Evolutionary conservation across 2,113 vertebrate genomes (phyloP).

Genomic region (Mohoua ochrocephala): DNA sequence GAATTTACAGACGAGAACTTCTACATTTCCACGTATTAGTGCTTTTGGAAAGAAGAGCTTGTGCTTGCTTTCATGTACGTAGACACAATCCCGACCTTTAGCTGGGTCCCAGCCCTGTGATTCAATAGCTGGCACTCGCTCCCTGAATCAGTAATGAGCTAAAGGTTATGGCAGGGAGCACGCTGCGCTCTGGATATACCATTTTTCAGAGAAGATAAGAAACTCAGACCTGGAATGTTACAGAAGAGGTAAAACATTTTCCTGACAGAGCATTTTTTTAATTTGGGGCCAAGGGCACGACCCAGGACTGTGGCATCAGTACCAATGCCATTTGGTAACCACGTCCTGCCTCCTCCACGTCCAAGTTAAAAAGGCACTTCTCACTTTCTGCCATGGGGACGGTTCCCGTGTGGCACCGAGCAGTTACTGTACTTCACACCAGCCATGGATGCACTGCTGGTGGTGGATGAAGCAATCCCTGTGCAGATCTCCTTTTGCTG

Average conservation of each 20-base stretch:
- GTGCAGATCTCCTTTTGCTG: neutral
- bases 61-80: neutral
- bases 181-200: neutral
- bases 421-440: neutral
- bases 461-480: neutral
- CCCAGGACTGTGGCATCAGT: neutral
- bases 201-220: neutral
- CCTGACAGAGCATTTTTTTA: neutral
- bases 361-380: neutral
- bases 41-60: neutral
- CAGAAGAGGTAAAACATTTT: neutral
- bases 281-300: rapidly evolving
- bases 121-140: neutral
- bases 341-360: neutral
- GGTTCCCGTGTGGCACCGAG: neutral
- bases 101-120: neutral
- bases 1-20: neutral
- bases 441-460: neutral
- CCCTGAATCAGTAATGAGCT: neutral
- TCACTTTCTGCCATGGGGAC: neutral
- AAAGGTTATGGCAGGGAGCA: neutral
- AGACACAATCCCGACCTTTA: neutral
- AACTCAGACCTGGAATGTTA: neutral
- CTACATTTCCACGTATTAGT: neutral
- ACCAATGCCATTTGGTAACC: neutral